Base-by-base conservation (phyloP, 2,888 invertebrate genomes). In the Xestia rhomboidea region DNA sequence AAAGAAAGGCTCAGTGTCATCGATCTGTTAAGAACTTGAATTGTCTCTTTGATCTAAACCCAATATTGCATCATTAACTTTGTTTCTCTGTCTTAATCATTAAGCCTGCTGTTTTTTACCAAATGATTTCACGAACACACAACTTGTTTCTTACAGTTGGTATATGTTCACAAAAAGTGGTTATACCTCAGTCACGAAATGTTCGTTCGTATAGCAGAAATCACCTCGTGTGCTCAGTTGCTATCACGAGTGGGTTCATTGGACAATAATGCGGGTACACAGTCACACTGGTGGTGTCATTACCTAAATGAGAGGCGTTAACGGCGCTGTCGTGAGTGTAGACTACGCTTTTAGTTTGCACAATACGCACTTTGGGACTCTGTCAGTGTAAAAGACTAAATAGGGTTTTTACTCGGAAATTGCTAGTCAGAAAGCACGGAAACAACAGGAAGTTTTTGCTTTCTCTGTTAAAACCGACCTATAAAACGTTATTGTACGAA, bases 161-260 rank as follows among this genome's bases (percentile, higher is more conserved):
- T 86, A 78, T n/a, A 86, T 89, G 87, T 72, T 79, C 82, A 87
- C 88, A 92, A 90, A 91, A 92, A 91, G 77, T 79, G 82, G 74
- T 73, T 75, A 79, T 71, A 77, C 84, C 82, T 90, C 86, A 88
- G 90, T 91, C 92, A 92, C 92, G 92, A 90, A 85, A 87, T 79
- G 80, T 83, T 88, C 18, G n/a, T n/a, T 76, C 78, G 81, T 84
- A 84, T 73, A 72, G 80, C 86, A 85, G 75, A 90, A 89, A 89
- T 89, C 88, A 89, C 86, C 86, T 84, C 87, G 69, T 76, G 86
- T 87, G 85, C 83, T 34, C 34, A 34, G 5, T 84, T 76, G 73
- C 88, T 87, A 90, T 91, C 90, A 91, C 90, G 84, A 86, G 86
- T 67, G 90, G 85, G 92, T 92, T 93, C 92, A 93, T 91, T 86